Evolutionary conservation across 2,888 invertebrate species (phyloP).

Genomic region (Hydropsyche betteni): DNA sequence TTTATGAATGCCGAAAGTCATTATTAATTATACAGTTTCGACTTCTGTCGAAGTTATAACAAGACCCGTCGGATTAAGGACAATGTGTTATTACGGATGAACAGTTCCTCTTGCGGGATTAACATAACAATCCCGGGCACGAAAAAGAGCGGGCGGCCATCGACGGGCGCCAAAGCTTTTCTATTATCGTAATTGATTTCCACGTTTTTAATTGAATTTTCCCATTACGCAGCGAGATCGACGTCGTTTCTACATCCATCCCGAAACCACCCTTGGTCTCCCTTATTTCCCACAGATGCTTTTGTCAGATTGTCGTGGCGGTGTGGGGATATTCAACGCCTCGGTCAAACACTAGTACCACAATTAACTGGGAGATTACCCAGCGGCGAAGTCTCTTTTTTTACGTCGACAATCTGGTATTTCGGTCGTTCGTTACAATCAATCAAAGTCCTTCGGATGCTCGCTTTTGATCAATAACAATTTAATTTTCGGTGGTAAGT

Average conservation of each 20-base stretch:
- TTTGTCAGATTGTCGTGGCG: constrained; percentile 12
- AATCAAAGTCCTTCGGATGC: not conserved
- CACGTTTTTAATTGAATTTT: constrained; percentile 40
- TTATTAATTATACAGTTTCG: constrained; percentile 7
- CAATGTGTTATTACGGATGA: constrained; percentile 34
- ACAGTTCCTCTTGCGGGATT: constrained; percentile 19
- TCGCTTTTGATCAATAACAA: not conserved
- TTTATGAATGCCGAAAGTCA: no score
- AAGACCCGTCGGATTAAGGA: constrained; percentile 26
- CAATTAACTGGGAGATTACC: constrained; percentile 22
- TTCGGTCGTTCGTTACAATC: not conserved
- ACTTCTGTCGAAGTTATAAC: not conserved
- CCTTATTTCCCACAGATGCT: not conserved
- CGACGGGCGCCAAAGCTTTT: constrained; percentile 31
- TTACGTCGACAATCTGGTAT: not conserved
- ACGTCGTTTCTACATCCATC: not conserved
- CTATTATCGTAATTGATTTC: constrained; percentile 39
- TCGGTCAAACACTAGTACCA: constrained; percentile 1
- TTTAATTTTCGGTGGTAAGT: constrained; percentile 4
- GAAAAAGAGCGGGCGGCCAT: not conserved
- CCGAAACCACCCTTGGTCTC: constrained; percentile 1
- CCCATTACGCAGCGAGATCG: constrained; percentile 28
- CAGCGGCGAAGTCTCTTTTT: not conserved
- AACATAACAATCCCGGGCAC: constrained; percentile 32
- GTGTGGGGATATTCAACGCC: not conserved